Base-by-base conservation (phyloP, 2,113 vertebrate species). In the Sula dactylatra region DNA sequence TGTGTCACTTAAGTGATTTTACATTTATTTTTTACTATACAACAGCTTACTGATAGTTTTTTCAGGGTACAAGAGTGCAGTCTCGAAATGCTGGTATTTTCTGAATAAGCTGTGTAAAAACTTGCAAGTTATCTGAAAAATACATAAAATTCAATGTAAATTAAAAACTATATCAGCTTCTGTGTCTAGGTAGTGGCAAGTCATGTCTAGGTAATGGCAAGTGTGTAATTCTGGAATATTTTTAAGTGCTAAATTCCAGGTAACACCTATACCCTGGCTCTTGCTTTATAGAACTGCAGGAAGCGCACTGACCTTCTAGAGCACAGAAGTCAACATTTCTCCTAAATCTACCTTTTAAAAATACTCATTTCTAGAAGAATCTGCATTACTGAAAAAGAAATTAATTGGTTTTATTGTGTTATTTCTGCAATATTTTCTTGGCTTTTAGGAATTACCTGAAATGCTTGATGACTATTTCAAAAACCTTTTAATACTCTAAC, bases 371-470 rank as follows among this genome's bases (percentile, higher is more conserved):
- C 81, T 91, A 90, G 55, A 78, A 78, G 66, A 95, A 38, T 86
- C 45, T 66, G 72, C 65, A 81, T 17, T 93, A 47, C 86, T 66
- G 71, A 67, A 65, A 76, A 90, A 79, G 36, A 96, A 94, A 90
- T n/a, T 18, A 27, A 47, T 86, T 95, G 54, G 0, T 72, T 93
- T 89, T 83, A 50, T 83, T 94, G 16, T 55, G 66, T 88, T 95
- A 93, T 93, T 96, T 97, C 88, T 96, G 49, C 8, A 47, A 47
- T 91, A 97, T 97, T 97, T 97, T 97, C 72, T 94, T 96, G 82
- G 67, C 44, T 88, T 97, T 97, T 96, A 98, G 80, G 65, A 95
- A 95, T 97, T 96, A 88, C 90, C 93, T 86, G 67, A 92, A 97
- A 97, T 96, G 34, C 80, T 93, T 93, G 78, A 80, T 52, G 54